Evolutionary conservation across 2,888 invertebrate species (phyloP).

Genomic region (Clivina fossor): DNA sequence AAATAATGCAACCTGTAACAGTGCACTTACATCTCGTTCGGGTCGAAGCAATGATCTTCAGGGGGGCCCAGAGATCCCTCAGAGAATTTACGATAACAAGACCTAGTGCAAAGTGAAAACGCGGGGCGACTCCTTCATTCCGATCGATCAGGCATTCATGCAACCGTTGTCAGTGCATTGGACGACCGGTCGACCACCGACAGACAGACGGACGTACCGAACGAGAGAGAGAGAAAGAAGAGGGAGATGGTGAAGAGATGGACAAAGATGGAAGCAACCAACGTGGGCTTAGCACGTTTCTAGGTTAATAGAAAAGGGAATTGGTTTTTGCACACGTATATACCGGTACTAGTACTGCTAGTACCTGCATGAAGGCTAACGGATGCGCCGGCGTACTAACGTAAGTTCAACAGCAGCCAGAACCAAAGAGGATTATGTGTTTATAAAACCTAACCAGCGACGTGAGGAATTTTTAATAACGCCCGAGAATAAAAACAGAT

Average conservation of each 20-base stretch:
- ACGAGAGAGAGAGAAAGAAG: no score
- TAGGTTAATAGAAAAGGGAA: slow-evolving; percentile 34
- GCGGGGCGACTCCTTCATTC: slow-evolving; percentile 9
- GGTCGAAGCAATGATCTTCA: slow-evolving; percentile 20
- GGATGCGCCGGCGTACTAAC: slow-evolving; percentile 7
- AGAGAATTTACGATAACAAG: slow-evolving; percentile 32
- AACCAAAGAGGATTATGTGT: slow-evolving; percentile 30
- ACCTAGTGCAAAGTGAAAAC: slow-evolving; percentile 31
- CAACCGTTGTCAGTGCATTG: slow-evolving; percentile 9
- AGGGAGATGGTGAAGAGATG: no score
- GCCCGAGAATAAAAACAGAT: slow-evolving; percentile 18
- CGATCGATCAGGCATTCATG: slow-evolving; percentile 34
- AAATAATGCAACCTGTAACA: no score
- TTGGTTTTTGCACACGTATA: slow-evolving; percentile 30
- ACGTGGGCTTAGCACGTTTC: slow-evolving; percentile 23
- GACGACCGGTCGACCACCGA: background rate
- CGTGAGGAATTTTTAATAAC: slow-evolving; percentile 29
- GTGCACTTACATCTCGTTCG: no score
- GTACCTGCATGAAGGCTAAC: background rate
- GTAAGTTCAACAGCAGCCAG: slow-evolving; percentile 1
- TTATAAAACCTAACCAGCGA: slow-evolving; percentile 24
- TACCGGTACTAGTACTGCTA: background rate
- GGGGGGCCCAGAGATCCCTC: slow-evolving; percentile 20
- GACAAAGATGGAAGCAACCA: background rate
- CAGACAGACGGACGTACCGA: background rate